Evolutionary conservation across 2,113 vertebrate genomes (phyloP), one percentile per base, ranked within the genome.

Genomic region (Elaphurus davidianus): DNA sequence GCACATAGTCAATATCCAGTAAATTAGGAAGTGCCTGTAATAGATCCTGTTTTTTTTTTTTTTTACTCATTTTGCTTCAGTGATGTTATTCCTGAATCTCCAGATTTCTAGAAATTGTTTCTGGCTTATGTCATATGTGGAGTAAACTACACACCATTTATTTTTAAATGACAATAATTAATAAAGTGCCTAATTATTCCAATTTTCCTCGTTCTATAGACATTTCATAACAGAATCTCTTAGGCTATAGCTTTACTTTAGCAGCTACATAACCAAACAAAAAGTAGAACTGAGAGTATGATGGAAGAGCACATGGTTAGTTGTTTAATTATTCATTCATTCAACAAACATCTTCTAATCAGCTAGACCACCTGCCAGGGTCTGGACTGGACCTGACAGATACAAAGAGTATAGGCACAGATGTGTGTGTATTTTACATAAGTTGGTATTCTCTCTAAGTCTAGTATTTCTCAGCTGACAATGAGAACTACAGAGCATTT

Each of bases 61-160:
- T 88, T 85, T 25, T 57, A 88, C 60, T 95, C 6, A 92, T 87
- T 96, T 91, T 94, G n/a, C 6, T 91, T 81, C 43, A 93, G 7
- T 91, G 71, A 55, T 87, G 30, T 28, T 84, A 83, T 59, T 17
- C 21, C 62, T 52, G 21, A 55, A 81, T 81, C 23, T 89, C 90
- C 52, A 76, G 10, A 92, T 81, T 95, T 78, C 62, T 85, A 90
- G 40, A 94, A 88, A 89, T 36, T 74, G 10, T 45, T 83, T 94
- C 9, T 89, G 54, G 50, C 4, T 97, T 91, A 54, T 40, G 11
- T 15, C 25, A 64, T 84, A 33, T 11, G 59, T 60, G 9, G 21
- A 90, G 74, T 74, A 36, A 95, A 91, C 11, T 57, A 83, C 15
- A 90, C 27, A 11, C 11, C 12, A 30, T 83, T 95, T 83, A 90